phyloP scores from a whole-genome alignment of 1,140 invertebrate genomes.

The Paraescarpia echinospica region DNA sequence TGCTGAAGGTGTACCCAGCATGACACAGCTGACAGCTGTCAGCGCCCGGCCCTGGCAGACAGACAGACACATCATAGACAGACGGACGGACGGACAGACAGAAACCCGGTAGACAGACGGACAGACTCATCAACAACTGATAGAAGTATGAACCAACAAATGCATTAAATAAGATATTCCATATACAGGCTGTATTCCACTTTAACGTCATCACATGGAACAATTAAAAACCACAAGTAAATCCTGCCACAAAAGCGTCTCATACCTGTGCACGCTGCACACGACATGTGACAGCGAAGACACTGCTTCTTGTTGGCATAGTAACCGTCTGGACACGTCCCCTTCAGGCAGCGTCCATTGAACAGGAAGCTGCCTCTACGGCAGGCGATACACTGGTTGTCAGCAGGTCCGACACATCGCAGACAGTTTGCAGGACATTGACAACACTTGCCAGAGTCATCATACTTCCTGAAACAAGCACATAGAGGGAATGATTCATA shows the following conservation, averaged over 20 bases:
- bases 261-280: slow-evolving; percentile 15
- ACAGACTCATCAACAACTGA: background rate
- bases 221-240: background rate
- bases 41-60: background rate
- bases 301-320: slow-evolving; percentile 15
- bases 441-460: background rate
- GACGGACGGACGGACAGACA: slow-evolving; percentile 21
- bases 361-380: background rate
- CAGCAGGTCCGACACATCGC: background rate
- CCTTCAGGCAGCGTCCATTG: background rate
- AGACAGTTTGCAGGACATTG: background rate
- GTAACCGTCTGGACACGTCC: slow-evolving; percentile 11
- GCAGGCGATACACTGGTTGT: background rate
- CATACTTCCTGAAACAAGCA: background rate
- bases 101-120: slow-evolving; percentile 15
- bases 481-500: background rate
- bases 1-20: slow-evolving; percentile 14
- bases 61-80: slow-evolving; percentile 15
- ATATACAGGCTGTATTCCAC: no score
- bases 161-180: background rate
- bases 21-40: background rate
- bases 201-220: no score
- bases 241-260: background rate
- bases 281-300: slow-evolving; percentile 22
- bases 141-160: background rate